These are phyloP conservation scores for Acrocyrtus sp. DNA, from an alignment of 2,888 invertebrate species.

Conservation along the genomic window DNA sequence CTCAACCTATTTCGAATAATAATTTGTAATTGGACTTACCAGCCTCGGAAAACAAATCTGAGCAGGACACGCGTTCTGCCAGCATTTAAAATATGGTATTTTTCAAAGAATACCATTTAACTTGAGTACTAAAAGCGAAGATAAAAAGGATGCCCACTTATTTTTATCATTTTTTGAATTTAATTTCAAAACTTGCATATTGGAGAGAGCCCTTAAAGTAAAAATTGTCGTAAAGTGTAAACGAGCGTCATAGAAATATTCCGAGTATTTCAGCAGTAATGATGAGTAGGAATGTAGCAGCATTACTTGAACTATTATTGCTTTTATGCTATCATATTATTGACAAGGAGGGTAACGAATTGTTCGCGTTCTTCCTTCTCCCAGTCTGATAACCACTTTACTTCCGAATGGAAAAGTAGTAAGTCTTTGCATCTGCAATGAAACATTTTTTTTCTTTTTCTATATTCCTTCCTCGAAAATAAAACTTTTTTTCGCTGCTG, in stretches of 20 bases:
- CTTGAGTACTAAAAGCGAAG: too few relatives aligned
- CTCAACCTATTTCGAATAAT: too few relatives aligned
- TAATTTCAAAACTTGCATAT: background rate
- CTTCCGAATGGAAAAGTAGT: too few relatives aligned
- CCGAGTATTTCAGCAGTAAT: slow-evolving; percentile 7
- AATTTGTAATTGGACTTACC: too few relatives aligned
- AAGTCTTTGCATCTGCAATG: slow-evolving; percentile 26
- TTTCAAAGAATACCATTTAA: too few relatives aligned
- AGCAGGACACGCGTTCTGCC: too few relatives aligned
- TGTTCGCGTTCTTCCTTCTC: background rate
- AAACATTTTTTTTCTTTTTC: slow-evolving; percentile 1
- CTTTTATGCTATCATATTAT: slow-evolving; percentile 40
- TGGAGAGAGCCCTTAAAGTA: background rate
- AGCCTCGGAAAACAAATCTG: too few relatives aligned
- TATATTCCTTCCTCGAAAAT: slow-evolving; percentile 7
- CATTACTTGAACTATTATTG: slow-evolving; percentile 25
- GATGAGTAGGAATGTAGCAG: background rate
- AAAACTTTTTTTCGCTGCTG: slow-evolving; percentile 32
- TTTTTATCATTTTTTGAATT: too few relatives aligned
- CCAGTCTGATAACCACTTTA: background rate
- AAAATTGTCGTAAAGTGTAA: background rate
- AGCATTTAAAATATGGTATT: too few relatives aligned
- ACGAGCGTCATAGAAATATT: too few relatives aligned
- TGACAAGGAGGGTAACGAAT: slow-evolving; percentile 38
- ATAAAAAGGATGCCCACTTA: too few relatives aligned